Conservation (phyloP, 2,113 vertebrate genomes). For the Anolis sagrei region DNA sequence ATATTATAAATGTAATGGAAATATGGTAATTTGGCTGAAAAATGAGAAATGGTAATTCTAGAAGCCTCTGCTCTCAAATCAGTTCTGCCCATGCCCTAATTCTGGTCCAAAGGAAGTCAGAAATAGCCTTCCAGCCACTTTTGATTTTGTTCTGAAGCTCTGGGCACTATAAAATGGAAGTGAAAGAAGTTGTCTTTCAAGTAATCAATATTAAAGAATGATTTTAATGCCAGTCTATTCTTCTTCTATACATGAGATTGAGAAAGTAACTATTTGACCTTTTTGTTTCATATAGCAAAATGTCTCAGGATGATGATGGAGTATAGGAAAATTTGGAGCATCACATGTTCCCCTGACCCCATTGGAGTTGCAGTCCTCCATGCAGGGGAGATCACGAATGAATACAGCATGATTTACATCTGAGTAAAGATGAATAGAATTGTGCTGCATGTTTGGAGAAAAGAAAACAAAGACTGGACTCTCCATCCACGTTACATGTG, state of each 20-base stretch:
- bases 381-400: neutral
- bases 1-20: no score
- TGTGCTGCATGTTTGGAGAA: neutral
- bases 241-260: neutral
- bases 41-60: no score
- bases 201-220: no score
- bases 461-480: constrained; percentile 27
- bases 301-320: neutral
- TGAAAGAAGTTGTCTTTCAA: no score
- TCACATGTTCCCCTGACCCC: neutral
- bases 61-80: no score
- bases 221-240: neutral
- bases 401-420: neutral
- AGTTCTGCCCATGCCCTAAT: no score
- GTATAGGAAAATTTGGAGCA: neutral
- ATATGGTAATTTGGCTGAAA: no score
- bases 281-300: neutral
- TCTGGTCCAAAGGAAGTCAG: no score
- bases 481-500: constrained; percentile 53
- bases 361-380: neutral
- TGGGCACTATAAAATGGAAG: no score
- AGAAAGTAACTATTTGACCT: no score
- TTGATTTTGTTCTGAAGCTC: no score
- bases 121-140: no score
- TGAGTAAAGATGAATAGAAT: neutral